phyloP scores from a whole-genome alignment of 2,888 invertebrate genomes.

The Syritta pipiens region DNA sequence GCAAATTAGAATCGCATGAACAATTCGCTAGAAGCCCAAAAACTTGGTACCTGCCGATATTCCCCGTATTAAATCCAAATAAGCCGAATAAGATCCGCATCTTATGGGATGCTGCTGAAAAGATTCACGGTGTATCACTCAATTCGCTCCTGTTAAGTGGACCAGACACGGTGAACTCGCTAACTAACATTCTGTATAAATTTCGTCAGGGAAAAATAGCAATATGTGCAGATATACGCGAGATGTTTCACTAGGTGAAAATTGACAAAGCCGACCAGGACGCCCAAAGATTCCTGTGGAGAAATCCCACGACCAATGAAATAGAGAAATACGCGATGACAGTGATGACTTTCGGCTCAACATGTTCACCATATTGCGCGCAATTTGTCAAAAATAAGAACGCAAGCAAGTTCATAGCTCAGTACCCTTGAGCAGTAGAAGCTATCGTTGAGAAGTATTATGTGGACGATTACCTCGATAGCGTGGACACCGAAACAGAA shows the following conservation, averaged over 20 bases:
- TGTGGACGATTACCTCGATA: conserved; percentile 13
- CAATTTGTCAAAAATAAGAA: conserved; percentile 30
- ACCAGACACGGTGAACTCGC: conserved; percentile 73
- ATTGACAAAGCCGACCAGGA: conserved; percentile 67
- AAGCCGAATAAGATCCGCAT: conserved; percentile 72
- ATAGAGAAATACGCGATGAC: conserved; percentile 57
- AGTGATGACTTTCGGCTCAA: conserved; percentile 68
- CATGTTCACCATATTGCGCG: conserved; percentile 54
- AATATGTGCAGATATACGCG: conserved; percentile 72
- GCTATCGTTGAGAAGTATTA: conserved; percentile 19
- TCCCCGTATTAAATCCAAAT: conserved; percentile 71
- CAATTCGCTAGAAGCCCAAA: background rate
- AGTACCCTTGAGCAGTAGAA: conserved; percentile 5
- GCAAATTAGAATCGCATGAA: conserved; percentile 28
- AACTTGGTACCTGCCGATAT: conserved; percentile 72
- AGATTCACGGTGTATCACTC: conserved; percentile 69
- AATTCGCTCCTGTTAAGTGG: conserved; percentile 73
- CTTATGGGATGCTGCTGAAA: conserved; percentile 74
- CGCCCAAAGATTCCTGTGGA: conserved; percentile 72
- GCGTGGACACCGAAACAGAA: conserved; percentile 12
- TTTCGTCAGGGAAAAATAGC: conserved; percentile 75
- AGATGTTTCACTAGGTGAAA: conserved; percentile 69
- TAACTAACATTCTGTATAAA: conserved; percentile 74
- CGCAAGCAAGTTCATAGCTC: background rate
- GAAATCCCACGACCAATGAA: conserved; percentile 47